These are phyloP conservation scores for Xiphorhynchus erythropygius DNA, from an alignment of 2,797 vertebrate species.

Conservation along the genomic window DNA sequence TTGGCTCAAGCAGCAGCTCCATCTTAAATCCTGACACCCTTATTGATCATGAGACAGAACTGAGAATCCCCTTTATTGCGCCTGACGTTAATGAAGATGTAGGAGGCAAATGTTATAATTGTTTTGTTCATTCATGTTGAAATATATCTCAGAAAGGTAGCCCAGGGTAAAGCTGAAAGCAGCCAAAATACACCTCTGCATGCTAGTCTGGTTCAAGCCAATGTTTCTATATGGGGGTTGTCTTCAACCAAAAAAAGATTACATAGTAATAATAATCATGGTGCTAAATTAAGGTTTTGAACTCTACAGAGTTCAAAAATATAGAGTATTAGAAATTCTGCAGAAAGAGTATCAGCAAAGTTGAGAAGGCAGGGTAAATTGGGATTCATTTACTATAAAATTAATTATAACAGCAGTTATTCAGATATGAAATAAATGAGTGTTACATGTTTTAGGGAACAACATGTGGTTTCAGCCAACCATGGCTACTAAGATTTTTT, in stretches of 20 bases:
- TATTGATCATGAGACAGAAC: constrained; percentile 2
- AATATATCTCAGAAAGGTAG: not conserved
- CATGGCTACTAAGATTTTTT: not conserved
- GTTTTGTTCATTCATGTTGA: not conserved
- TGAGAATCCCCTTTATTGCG: not conserved
- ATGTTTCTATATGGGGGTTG: not conserved
- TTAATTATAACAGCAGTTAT: not conserved
- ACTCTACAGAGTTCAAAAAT: not conserved
- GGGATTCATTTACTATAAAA: not conserved
- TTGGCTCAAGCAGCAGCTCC: not conserved
- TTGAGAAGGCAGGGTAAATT: not conserved
- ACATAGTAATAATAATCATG: not conserved
- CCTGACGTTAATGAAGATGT: constrained; percentile 11
- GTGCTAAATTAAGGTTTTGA: not conserved
- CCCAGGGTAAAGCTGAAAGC: not conserved
- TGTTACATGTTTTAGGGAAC: not conserved
- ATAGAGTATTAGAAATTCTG: not conserved
- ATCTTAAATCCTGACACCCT: not conserved
- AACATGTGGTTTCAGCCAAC: not conserved
- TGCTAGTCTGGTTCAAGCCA: not conserved
- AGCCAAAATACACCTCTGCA: not conserved
- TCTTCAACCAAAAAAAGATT: not conserved
- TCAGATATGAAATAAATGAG: not conserved
- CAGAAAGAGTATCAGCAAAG: not conserved
- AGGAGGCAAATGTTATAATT: constrained; percentile 1